phyloP scores from a whole-genome alignment of 2,797 vertebrate species.

The Rhyacichthys aspro region DNA sequence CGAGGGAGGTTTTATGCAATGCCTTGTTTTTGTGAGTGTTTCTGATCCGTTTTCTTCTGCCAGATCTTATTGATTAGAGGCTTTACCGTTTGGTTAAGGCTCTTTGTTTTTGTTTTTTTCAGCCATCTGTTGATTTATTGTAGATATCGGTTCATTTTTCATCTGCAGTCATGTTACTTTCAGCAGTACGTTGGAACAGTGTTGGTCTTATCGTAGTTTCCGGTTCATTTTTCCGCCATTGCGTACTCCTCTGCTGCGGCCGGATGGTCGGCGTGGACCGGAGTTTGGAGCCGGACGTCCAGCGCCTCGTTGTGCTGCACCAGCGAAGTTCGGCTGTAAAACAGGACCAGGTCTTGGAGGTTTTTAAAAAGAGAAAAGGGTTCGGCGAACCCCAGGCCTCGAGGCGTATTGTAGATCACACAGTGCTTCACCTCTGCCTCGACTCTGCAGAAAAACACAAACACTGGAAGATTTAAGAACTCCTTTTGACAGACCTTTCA shows the following conservation, averaged over 20 bases:
- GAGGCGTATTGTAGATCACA: constrained; percentile 93
- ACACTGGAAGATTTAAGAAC: constrained; percentile 8
- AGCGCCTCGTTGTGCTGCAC: constrained; percentile 97
- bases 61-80: no score
- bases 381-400: constrained; percentile 94
- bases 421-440: constrained; percentile 97
- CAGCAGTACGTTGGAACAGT: no score
- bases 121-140: no score
- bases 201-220: no score
- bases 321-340: constrained; percentile 95
- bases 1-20: no score
- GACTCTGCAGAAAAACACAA: constrained; percentile 78
- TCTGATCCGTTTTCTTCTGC: no score
- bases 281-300: constrained; percentile 92
- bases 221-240: neutral
- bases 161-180: no score
- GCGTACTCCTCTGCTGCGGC: neutral
- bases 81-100: no score
- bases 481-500: no score
- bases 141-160: no score
- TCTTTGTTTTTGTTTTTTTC: no score
- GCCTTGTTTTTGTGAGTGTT: no score
- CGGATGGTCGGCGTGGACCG: constrained; percentile 83
- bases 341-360: constrained; percentile 95
- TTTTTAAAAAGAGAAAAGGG: constrained; percentile 95